Conservation (phyloP, 2,797 vertebrate species). For the Vespertilio murinus region DNA sequence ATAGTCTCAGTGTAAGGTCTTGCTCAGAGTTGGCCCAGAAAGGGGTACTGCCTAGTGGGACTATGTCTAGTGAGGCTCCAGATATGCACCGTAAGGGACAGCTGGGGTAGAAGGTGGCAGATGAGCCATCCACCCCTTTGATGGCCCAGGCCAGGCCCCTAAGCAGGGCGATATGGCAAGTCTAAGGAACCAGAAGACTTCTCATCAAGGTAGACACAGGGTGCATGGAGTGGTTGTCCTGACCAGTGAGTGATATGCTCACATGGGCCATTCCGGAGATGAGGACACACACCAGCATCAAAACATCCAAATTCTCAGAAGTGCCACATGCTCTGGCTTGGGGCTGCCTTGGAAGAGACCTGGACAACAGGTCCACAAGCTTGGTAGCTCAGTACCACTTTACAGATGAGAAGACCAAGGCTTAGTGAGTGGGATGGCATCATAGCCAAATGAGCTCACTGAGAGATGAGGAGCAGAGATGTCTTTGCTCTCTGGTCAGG, state of each 20-base stretch:
- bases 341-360: neutral
- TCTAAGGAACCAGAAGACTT: neutral
- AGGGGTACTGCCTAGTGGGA: neutral
- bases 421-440: neutral
- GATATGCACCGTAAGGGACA: neutral
- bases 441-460: neutral
- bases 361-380: neutral
- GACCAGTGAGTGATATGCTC: neutral
- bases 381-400: neutral
- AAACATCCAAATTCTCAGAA: neutral
- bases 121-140: neutral
- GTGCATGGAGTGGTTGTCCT: neutral
- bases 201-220: neutral
- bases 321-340: neutral
- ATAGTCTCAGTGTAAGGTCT: neutral
- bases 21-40: neutral
- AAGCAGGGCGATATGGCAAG: neutral
- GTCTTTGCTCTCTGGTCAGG: neutral
- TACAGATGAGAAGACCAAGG: neutral
- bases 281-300: neutral
- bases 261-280: neutral
- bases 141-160: neutral
- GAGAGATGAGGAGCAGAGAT: neutral
- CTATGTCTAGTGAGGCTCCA: neutral
- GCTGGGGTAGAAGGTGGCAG: neutral